These are phyloP conservation scores for Nasonia giraulti DNA, from an alignment of 1,140 invertebrate genomes.

Conservation along the genomic window DNA sequence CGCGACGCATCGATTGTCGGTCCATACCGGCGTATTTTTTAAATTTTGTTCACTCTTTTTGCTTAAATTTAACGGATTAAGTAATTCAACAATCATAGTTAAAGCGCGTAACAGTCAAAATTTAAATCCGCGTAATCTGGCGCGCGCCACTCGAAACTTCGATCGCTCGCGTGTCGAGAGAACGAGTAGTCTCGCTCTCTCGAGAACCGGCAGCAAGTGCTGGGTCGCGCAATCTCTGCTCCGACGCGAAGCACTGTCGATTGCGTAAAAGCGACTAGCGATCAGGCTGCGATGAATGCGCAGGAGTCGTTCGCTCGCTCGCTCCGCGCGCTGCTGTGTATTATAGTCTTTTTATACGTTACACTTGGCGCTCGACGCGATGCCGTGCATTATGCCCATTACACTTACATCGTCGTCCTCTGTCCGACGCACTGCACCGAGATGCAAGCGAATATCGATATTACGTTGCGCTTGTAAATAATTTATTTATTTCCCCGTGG, in stretches of 20 bases:
- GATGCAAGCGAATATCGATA: background rate
- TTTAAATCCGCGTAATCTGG: too few relatives aligned
- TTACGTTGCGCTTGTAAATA: background rate
- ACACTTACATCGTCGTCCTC: background rate
- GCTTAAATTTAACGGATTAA: too few relatives aligned
- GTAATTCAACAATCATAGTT: too few relatives aligned
- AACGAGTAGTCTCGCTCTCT: background rate
- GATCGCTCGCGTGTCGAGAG: background rate
- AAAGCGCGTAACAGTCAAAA: too few relatives aligned
- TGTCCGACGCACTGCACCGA: too few relatives aligned
- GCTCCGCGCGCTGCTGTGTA: too few relatives aligned
- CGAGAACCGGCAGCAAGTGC: conserved; percentile 37
- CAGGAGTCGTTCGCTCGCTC: conserved; percentile 35
- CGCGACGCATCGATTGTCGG: too few relatives aligned
- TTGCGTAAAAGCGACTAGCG: conserved; percentile 70
- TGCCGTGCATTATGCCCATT: background rate
- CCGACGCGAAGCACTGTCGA: conserved; percentile 69
- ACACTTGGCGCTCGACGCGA: too few relatives aligned
- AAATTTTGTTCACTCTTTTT: too few relatives aligned
- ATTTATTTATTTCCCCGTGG: background rate
- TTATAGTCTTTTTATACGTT: too few relatives aligned
- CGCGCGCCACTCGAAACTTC: background rate
- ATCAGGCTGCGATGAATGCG: conserved; percentile 59
- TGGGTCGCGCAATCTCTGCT: conserved; percentile 56
- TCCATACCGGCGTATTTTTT: too few relatives aligned